These are phyloP conservation scores for Selenia dentaria DNA, from an alignment of 2,888 invertebrate species.

Conservation along the genomic window DNA sequence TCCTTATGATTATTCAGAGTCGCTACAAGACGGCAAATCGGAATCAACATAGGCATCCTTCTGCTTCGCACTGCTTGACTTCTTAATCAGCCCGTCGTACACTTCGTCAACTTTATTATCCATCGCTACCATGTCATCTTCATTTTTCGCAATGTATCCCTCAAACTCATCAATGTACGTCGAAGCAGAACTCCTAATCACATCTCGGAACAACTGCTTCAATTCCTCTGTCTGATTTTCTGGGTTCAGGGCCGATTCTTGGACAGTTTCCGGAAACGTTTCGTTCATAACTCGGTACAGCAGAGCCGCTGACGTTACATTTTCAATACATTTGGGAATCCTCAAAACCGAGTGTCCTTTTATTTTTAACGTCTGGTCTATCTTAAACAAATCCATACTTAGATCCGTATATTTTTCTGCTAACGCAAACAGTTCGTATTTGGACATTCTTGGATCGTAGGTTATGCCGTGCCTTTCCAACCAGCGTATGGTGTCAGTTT, in stretches of 20 bases:
- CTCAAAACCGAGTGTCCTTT: constrained; percentile 39
- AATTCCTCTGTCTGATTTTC: not conserved
- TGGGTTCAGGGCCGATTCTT: not conserved
- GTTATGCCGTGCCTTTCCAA: constrained; percentile 39
- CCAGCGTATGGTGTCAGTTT: constrained; percentile 41
- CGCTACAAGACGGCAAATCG: constrained; percentile 34
- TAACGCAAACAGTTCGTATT: constrained; percentile 40
- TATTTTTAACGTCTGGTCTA: constrained; percentile 32
- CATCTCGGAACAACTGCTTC: not conserved
- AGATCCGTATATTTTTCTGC: constrained; percentile 42
- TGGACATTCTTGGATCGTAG: constrained; percentile 33
- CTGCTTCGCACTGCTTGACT: not conserved
- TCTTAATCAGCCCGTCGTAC: constrained; percentile 29
- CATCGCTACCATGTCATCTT: constrained; percentile 1
- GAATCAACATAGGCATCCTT: constrained; percentile 16
- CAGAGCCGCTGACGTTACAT: constrained; percentile 28
- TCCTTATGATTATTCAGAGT: constrained; percentile 25
- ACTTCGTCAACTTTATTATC: constrained; percentile 37
- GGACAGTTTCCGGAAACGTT: not conserved
- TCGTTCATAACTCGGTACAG: constrained; percentile 1
- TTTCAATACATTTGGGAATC: constrained; percentile 36
- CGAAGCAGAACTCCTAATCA: not conserved
- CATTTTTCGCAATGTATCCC: not conserved
- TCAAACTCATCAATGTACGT: constrained; percentile 11
- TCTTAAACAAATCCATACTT: constrained; percentile 16